Percentiles rank a stretch among this genome's conserved stretches.
Evolutionary conservation across 2,888 invertebrate genomes (phyloP).

Genomic region (Myopa tessellatipennis): DNA sequence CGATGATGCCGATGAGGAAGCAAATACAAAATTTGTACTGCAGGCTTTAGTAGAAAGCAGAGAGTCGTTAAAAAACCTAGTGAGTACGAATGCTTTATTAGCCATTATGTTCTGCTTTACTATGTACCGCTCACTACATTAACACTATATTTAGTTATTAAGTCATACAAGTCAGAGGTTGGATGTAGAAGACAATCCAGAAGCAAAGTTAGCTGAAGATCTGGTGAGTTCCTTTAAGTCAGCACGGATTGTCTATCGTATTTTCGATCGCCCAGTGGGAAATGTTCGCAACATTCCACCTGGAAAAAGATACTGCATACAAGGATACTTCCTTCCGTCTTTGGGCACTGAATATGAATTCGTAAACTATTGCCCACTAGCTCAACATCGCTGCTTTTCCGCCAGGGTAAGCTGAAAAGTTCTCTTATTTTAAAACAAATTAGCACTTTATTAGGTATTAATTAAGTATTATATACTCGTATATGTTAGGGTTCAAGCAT

Average conservation of each 20-base stretch:
- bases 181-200: slow-evolving; percentile 40
- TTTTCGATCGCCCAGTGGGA: slow-evolving; percentile 50
- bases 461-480: neutral
- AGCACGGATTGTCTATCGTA: slow-evolving; percentile 56
- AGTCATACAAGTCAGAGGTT: slow-evolving; percentile 48
- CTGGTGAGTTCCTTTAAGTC: slow-evolving; percentile 50
- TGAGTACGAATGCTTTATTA: neutral
- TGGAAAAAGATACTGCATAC: slow-evolving; percentile 53
- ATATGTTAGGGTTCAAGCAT: slow-evolving; percentile 42
- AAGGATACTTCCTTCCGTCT: slow-evolving; percentile 57
- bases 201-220: slow-evolving; percentile 44
- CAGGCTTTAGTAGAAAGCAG: slow-evolving; percentile 40
- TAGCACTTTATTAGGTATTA: neutral
- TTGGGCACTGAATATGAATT: slow-evolving; percentile 55
- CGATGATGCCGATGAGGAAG: slow-evolving; percentile 40
- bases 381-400: slow-evolving; percentile 52
- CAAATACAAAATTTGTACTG: slow-evolving; percentile 37
- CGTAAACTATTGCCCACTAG: slow-evolving; percentile 55
- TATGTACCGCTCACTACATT: neutral
- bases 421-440: neutral
- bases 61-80: slow-evolving; percentile 37
- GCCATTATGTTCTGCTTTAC: neutral
- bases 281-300: slow-evolving; percentile 47
- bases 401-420: slow-evolving; percentile 46
- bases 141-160: slow-evolving; percentile 41